These are phyloP conservation scores for Pelodytes ibericus DNA, from an alignment of 2,797 vertebrate species.

Conservation along the genomic window DNA sequence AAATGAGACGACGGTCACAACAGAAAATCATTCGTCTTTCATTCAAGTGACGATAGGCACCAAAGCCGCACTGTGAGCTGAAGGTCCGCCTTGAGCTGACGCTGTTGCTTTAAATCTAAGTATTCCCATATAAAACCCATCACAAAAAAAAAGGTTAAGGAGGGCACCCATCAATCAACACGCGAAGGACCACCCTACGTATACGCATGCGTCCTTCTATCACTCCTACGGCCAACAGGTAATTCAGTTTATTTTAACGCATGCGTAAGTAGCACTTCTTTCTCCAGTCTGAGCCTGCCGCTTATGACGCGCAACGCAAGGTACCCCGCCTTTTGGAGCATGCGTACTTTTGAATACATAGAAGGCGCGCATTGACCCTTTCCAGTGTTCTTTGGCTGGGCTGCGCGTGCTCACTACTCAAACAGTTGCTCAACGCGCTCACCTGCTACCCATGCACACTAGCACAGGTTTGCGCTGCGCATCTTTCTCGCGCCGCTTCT, in stretches of 20 bases:
- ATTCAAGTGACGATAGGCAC: no score
- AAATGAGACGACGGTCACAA: no score
- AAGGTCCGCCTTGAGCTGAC: not conserved
- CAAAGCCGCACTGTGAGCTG: not conserved
- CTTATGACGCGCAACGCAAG: not conserved
- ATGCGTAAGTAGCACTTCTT: not conserved
- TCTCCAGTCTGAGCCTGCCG: not conserved
- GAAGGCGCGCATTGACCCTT: not conserved
- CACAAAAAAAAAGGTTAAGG: slow-evolving; percentile 11
- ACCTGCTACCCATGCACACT: not conserved
- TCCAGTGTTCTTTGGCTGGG: not conserved
- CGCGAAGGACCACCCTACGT: not conserved
- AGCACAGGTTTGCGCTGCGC: not conserved
- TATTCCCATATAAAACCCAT: not conserved
- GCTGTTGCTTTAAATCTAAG: no score
- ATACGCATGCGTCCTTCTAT: not conserved
- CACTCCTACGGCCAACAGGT: not conserved
- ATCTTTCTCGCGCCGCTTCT: not conserved
- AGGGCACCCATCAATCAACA: not conserved
- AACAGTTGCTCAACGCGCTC: not conserved
- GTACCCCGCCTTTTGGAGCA: not conserved
- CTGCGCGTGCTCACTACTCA: not conserved
- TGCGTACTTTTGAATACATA: not conserved
- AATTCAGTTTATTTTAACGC: not conserved
- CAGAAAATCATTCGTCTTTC: no score